Evolutionary conservation across 2,888 invertebrate species (phyloP).

Genomic region (Trissolcus japonicus): DNA sequence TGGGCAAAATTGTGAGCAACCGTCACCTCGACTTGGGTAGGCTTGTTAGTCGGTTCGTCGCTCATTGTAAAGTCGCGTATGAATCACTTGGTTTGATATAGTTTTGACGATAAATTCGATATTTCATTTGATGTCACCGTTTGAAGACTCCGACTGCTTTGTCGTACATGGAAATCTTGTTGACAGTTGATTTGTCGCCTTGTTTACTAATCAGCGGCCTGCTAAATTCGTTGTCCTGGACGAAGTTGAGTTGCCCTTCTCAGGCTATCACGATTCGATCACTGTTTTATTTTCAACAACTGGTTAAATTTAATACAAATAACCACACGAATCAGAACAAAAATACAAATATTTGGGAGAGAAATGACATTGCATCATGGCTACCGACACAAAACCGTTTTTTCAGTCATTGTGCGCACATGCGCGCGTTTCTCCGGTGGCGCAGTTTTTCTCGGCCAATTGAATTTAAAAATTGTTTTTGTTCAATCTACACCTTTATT

Average conservation of each 20-base stretch:
- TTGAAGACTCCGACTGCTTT: conserved; percentile 24
- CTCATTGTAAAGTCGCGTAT: conserved; percentile 64
- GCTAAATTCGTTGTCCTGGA: background rate
- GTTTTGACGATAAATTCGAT: conserved; percentile 11
- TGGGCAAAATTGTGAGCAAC: conserved; percentile 16
- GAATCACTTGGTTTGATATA: background rate
- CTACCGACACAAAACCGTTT: conserved; percentile 11
- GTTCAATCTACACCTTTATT: background rate
- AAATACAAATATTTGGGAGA: conserved; percentile 19
- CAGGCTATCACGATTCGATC: too few species aligned
- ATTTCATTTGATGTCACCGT: conserved; percentile 37
- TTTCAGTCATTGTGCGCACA: background rate
- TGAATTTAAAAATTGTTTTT: background rate
- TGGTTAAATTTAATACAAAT: conserved; percentile 10
- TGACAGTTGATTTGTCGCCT: background rate
- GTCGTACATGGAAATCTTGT: conserved; percentile 26
- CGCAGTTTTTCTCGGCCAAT: background rate
- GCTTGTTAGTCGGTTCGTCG: conserved; percentile 68
- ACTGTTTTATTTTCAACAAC: background rate
- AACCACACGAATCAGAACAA: conserved; percentile 8
- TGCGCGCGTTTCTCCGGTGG: background rate
- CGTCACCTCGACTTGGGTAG: conserved; percentile 67
- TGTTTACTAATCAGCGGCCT: background rate
- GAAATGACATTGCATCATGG: conserved; percentile 9
- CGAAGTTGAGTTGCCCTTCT: too few species aligned